Base-by-base conservation (phyloP, 1,140 invertebrate genomes). In the Drosophila mauritiana region DNA sequence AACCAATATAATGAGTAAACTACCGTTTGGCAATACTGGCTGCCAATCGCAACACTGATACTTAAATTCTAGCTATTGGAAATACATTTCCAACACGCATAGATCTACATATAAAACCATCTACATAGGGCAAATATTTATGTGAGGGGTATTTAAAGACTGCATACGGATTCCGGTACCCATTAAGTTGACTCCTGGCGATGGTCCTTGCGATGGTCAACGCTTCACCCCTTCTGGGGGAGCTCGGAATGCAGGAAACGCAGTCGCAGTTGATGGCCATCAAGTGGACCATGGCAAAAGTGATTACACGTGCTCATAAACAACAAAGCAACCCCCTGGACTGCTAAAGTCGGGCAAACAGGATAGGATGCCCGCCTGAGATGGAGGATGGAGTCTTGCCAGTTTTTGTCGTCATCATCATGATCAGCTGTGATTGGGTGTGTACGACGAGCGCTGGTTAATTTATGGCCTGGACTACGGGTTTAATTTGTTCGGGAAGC, bases 281-380 rank as follows among this genome's bases (percentile, higher is more conserved):
- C 73, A 82, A 83, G 80, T 83, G 80, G 74, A 58, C 69, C 80
- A 82, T 82, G 79, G 69, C 69, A 61, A 68, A 31, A 85, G 81
- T 85, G 81, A 85, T 84, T 84, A 84, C 81, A 84, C 81, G 76
- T 84, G 63, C 61, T 56, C 77, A 85, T 85, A 84, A 84, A 80
- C 73, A 84, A 84, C 72, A 80, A 46, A 53, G 65, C 54, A 59
- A 25, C 25, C n/a, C 39, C 43, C 57, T 34, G 67, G 62, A 56
- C 53, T 63, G 78, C 72, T 63, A 72, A 70, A 74, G 69, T 56
- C 61, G 22, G 36, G 54, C 73, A 56, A 75, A 73, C 58, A 48
- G 31, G 31, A 31, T 8, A 56, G 53, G 53, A 27, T 13, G 12
- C 57, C 45, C 36, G 45, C 46, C 45, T 25, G 58, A 64, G 63